Conservation (phyloP, 2,113 vertebrate species). For the Leptodactylus fuscus region DNA sequence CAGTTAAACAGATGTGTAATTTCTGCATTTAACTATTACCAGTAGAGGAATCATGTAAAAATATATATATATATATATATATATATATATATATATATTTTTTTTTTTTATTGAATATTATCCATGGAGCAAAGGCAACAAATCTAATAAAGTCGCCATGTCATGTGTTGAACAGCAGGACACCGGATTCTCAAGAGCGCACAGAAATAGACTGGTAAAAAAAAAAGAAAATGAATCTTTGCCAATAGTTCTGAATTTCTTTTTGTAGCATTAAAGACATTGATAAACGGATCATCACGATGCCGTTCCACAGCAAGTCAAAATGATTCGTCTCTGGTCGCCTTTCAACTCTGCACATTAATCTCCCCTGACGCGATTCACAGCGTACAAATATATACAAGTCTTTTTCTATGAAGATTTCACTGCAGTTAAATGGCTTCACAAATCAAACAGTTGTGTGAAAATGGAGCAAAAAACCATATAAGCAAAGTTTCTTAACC, state of each 20-base stretch:
- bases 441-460: not conserved
- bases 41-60: not conserved
- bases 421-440: not conserved
- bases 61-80: no score
- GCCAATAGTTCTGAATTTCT: constrained; percentile 4
- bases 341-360: not conserved
- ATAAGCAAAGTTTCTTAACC: no score
- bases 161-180: constrained; percentile 1
- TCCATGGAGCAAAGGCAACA: not conserved
- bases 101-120: not conserved
- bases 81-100: no score
- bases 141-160: not conserved
- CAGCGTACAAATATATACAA: not conserved
- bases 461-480: not conserved
- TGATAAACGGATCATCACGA: constrained; percentile 14
- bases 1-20: constrained; percentile 4
- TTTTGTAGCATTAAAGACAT: not conserved
- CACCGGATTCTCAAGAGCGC: not conserved
- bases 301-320: not conserved
- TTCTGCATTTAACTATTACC: not conserved
- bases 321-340: not conserved
- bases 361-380: not conserved
- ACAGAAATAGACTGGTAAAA: not conserved
- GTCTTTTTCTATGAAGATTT: not conserved
- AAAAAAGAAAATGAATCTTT: not conserved